Evolutionary conservation across 2,888 invertebrate genomes (phyloP).

Genomic region (Papilio gigon): DNA sequence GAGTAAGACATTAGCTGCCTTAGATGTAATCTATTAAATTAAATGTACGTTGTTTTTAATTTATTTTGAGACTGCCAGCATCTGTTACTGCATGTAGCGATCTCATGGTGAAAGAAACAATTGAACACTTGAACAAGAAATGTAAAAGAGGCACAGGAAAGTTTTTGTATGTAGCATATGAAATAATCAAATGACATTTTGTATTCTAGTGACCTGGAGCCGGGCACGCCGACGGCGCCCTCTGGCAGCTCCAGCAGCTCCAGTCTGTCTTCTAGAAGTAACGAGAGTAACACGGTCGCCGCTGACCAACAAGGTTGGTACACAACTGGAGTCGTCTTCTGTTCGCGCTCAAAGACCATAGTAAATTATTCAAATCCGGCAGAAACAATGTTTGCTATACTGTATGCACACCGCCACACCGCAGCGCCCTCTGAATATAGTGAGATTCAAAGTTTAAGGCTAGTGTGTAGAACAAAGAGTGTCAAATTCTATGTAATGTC

Average conservation of each 20-base stretch:
- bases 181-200: neutral
- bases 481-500: neutral
- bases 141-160: neutral
- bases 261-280: constrained; percentile 76
- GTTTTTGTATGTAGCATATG: neutral
- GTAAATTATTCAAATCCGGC: too few species aligned
- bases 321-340: neutral
- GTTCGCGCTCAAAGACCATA: too few species aligned
- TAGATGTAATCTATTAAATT: constrained; percentile 10
- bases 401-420: too few species aligned
- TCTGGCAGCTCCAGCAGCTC: constrained; percentile 80
- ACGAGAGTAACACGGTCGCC: constrained; percentile 77
- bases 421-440: neutral
- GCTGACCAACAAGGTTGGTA: constrained; percentile 73
- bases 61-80: too few species aligned
- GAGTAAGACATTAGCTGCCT: neutral
- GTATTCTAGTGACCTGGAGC: constrained; percentile 73
- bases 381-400: too few species aligned
- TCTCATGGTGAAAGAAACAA: constrained; percentile 9
- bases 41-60: constrained; percentile 1
- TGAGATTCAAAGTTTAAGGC: neutral
- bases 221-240: constrained; percentile 72
- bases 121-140: too few species aligned
- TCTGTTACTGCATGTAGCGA: neutral
- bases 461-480: neutral